Evolutionary conservation across 2,797 vertebrate genomes (phyloP), one percentile per base, ranked within the genome.

Genomic region (Chaetodon trifasciatus): DNA sequence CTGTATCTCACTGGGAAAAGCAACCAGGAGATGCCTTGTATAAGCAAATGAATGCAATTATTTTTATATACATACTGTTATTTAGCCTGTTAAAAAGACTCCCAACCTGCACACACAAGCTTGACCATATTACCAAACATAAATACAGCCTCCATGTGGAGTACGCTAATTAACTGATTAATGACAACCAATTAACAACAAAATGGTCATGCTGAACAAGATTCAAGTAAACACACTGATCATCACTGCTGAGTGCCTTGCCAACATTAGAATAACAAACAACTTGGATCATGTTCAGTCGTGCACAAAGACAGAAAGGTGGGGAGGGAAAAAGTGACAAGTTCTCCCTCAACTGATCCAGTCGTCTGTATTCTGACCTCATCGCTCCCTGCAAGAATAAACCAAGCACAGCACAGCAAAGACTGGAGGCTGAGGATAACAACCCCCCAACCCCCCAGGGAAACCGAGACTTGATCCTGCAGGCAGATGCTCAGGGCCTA

Each of bases 111-210:
- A 19, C 37, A 67, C 28, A 53, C 21, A 15, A 55, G 50, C 60
- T 24, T 70, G 35, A 69, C 58, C 73, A 63, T 9, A 76, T 70
- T 70, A 9, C 60, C 39, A 72, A 61, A 63, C 47, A 68, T 28
- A 81, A 64, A 60, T 35, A 53, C 69, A 79, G 58, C 28, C 47
- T 79, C 61, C 71, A 50, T 2, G 1, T 47, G 67, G 19, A 70
- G 58, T 7, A 74, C n/a, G 11, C 39, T 73, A 64, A 84, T 78
- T 75, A 40, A 74, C 47, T 60, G 46, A 79, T 63, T 52, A 70
- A 69, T 52, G 46, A 52, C 57, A 57, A 70, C 55, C 70, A 84
- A 69, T 79, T 57, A 62, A 13, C 49, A 68, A 44, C 28, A 39
- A 61, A 74, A 68, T 15, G 0, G 69, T 42, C 62, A 58, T 28